Percentiles rank a stretch among this genome's conserved stretches.
Conservation (phyloP, 2,113 vertebrate genomes). For the Pimephales promelas region DNA sequence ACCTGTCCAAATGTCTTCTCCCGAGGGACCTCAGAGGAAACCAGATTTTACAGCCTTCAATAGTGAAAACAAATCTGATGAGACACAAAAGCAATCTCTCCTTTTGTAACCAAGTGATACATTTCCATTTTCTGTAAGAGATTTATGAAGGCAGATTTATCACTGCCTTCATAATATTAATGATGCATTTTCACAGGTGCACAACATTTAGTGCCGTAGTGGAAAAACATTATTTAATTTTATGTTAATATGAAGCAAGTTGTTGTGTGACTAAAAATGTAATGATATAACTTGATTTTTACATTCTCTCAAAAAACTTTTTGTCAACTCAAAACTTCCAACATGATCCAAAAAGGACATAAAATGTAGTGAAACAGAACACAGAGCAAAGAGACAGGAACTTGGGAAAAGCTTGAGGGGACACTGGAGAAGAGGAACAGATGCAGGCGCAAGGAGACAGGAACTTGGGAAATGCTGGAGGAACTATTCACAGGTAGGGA, state of each 20-base stretch:
- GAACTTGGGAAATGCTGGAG: too few relatives aligned
- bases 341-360: background rate
- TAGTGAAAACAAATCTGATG: background rate
- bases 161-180: background rate
- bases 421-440: too few relatives aligned
- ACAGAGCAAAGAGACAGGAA: too few relatives aligned
- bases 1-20: slow-evolving; percentile 32
- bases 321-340: background rate
- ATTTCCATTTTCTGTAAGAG: background rate
- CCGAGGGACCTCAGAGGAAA: background rate
- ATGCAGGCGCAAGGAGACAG: too few relatives aligned
- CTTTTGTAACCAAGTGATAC: background rate
- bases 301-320: background rate
- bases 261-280: background rate
- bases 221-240: background rate
- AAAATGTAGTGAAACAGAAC: background rate
- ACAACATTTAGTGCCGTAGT: background rate
- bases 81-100: slow-evolving; percentile 5
- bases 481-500: too few relatives aligned
- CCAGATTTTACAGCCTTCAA: slow-evolving; percentile 1
- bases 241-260: background rate
- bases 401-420: too few relatives aligned
- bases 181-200: background rate
- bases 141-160: background rate
- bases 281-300: background rate